These are phyloP conservation scores for Parauchenoglanis ngamensis DNA, from an alignment of 2,797 vertebrate genomes.

Conservation along the genomic window DNA sequence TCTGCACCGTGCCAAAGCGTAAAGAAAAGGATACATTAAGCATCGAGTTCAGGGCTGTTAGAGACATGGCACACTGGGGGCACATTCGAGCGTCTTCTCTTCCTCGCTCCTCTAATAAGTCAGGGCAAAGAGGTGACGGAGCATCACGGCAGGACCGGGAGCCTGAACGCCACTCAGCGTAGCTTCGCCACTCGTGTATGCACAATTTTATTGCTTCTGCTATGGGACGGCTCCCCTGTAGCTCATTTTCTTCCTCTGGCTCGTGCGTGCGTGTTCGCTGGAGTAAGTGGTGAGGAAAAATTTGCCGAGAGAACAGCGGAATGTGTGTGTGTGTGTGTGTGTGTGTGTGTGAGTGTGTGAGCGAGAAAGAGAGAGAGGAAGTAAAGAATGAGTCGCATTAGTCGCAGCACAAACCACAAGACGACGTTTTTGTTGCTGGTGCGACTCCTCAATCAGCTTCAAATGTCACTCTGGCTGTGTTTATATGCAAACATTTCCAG, in stretches of 20 bases:
- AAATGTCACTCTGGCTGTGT: background rate
- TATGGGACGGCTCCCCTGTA: conserved; percentile 9
- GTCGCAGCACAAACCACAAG: background rate
- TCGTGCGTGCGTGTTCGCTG: background rate
- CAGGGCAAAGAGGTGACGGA: conserved; percentile 14
- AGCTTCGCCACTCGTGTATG: background rate
- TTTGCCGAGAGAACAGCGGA: background rate
- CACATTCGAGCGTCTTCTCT: background rate
- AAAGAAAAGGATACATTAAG: background rate
- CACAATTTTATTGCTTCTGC: conserved; percentile 16
- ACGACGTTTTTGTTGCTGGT: background rate
- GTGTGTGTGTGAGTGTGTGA: background rate
- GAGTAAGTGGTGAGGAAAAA: background rate
- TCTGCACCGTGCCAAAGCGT: background rate
- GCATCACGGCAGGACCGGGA: background rate
- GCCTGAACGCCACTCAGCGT: background rate
- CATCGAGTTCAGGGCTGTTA: background rate
- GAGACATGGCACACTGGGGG: conserved; percentile 10
- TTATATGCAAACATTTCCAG: background rate
- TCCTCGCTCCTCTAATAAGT: conserved; percentile 6
- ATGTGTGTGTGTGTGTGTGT: conserved; percentile 9
- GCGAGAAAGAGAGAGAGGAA: background rate
- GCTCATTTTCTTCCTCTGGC: background rate
- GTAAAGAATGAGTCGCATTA: conserved; percentile 31
- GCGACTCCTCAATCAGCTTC: conserved; percentile 15